A percentile compares a stretch with the other conserved stretches of the same genome.
Conservation (phyloP, 2,113 vertebrate genomes). For the Mohoua ochrocephala region DNA sequence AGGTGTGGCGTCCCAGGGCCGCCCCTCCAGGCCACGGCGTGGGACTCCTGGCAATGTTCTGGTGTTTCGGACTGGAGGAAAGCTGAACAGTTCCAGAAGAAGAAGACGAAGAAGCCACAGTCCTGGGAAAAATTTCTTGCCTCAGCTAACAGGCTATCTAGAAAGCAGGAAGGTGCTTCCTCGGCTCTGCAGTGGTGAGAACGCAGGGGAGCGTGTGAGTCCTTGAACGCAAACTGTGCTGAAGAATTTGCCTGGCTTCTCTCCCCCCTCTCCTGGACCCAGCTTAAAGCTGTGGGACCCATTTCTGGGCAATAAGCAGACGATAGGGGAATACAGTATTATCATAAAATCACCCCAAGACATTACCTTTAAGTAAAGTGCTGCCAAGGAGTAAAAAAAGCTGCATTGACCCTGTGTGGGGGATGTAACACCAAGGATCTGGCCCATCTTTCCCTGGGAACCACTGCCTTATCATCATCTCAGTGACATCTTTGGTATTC, state of each 20-base stretch:
- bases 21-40: too few species aligned
- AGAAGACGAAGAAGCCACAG: background rate
- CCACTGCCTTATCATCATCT: background rate
- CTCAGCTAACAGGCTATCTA: background rate
- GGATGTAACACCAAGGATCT: background rate
- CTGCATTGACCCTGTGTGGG: rapidly evolving
- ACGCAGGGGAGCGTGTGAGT: background rate
- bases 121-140: background rate
- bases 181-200: background rate
- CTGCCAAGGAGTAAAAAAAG: background rate
- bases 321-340: background rate
- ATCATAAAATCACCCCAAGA: background rate
- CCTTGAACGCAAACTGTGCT: background rate
- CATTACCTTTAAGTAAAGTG: background rate
- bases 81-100: background rate
- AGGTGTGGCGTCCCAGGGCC: too few species aligned
- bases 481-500: background rate
- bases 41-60: background rate
- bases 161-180: background rate
- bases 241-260: background rate
- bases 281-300: background rate
- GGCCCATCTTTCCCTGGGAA: background rate
- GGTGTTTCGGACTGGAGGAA: background rate
- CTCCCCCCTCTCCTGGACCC: background rate
- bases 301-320: background rate